Percentiles rank a stretch among this genome's conserved stretches.
phyloP scores from a whole-genome alignment of 2,888 invertebrate genomes.

The Parnassius orleans region DNA sequence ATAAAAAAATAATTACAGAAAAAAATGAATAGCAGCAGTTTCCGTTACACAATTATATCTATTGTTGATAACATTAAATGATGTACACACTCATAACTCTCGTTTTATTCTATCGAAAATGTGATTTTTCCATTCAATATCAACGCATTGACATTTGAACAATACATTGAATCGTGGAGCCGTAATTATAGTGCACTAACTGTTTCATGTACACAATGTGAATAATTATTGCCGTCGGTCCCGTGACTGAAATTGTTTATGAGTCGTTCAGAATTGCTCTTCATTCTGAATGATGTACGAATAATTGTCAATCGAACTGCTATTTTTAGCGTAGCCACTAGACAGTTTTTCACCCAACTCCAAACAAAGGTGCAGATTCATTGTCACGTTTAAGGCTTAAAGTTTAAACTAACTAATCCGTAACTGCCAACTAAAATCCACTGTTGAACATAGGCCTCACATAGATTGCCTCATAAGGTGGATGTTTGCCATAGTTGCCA shows the following conservation, averaged over 20 bases:
- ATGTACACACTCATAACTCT: constrained; percentile 33
- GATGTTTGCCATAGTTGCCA: too few relatives aligned
- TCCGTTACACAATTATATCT: constrained; percentile 24
- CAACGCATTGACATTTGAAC: constrained; percentile 64
- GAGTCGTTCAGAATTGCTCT: constrained; percentile 52
- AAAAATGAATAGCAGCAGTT: background rate
- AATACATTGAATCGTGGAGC: constrained; percentile 69
- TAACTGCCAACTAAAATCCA: too few relatives aligned
- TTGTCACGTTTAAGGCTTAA: too few relatives aligned
- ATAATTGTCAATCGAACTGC: constrained; percentile 27
- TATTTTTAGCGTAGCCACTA: constrained; percentile 6
- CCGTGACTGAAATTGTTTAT: constrained; percentile 67
- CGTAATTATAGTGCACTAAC: constrained; percentile 69
- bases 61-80: constrained; percentile 36
- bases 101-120: constrained; percentile 37
- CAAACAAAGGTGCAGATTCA: too few relatives aligned
- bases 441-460: too few relatives aligned
- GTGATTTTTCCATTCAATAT: constrained; percentile 38
- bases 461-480: too few relatives aligned
- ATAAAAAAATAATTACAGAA: too few relatives aligned
- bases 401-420: too few relatives aligned
- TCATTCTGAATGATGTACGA: constrained; percentile 42
- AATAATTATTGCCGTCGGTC: constrained; percentile 67
- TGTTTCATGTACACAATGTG: constrained; percentile 69
- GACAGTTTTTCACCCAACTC: too few relatives aligned